phyloP scores from a whole-genome alignment of 1,140 invertebrate genomes.

The Pseudomyrmex sp. region DNA sequence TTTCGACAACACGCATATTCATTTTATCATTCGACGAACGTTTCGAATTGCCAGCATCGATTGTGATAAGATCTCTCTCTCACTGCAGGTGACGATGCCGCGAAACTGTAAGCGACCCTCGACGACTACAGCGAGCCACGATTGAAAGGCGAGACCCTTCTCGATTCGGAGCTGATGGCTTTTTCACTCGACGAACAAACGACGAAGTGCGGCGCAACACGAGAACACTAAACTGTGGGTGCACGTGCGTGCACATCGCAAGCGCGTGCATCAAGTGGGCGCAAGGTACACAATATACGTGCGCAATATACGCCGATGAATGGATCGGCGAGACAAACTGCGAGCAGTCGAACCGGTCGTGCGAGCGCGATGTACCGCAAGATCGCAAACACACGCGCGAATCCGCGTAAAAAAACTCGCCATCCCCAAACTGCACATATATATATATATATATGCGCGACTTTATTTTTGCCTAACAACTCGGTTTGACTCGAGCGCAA shows the following conservation, averaged over 20 bases:
- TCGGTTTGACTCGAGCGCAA: neutral
- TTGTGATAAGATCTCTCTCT: conserved; percentile 14
- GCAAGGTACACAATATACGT: neutral
- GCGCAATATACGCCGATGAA: conserved; percentile 31
- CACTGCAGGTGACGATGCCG: neutral
- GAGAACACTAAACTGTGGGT: neutral
- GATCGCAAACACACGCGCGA: conserved; percentile 1
- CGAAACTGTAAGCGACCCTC: conserved; percentile 30
- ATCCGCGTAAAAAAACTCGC: neutral
- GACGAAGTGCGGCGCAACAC: neutral
- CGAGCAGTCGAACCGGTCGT: conserved; percentile 25
- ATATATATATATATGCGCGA: neutral
- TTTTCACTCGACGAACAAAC: conserved; percentile 19
- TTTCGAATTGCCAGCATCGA: neutral
- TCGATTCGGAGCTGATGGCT: neutral
- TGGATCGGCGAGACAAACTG: conserved; percentile 23
- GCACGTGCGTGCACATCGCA: conserved; percentile 30
- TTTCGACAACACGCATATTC: neutral
- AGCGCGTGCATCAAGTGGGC: conserved; percentile 14
- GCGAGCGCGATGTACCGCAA: conserved; percentile 25
- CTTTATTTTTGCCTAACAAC: neutral
- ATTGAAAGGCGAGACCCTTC: conserved; percentile 64
- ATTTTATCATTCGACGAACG: neutral
- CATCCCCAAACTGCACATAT: neutral
- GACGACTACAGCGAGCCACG: neutral